Conservation (phyloP, 2,113 vertebrate species). For the Indicator indicator region DNA sequence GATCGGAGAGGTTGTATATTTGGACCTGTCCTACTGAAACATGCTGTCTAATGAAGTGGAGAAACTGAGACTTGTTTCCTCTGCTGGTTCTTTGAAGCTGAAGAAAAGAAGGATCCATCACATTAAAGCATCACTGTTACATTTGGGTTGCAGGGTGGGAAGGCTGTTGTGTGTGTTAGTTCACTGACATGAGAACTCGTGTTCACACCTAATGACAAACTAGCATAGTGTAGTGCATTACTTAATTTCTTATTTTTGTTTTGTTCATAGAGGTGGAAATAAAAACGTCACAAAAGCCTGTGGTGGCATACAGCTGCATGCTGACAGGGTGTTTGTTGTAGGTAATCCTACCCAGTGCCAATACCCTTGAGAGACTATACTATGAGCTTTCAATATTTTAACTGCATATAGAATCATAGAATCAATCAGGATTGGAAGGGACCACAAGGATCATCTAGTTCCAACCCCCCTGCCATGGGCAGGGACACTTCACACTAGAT, state of each 20-base stretch:
- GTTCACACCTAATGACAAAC: neutral
- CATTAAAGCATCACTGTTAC: neutral
- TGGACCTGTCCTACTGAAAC: neutral
- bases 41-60: neutral
- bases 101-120: neutral
- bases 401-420: neutral
- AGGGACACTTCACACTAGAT: too few species aligned
- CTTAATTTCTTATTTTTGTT: neutral
- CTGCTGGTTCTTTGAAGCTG: neutral
- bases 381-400: neutral
- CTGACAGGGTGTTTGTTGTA: neutral
- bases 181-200: neutral
- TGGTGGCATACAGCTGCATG: neutral
- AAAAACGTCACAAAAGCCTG: neutral
- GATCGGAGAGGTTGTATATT: neutral
- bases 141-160: neutral
- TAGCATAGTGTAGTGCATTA: neutral
- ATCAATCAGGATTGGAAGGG: too few species aligned
- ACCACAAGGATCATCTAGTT: too few species aligned
- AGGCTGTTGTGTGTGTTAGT: neutral
- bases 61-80: neutral
- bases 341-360: neutral
- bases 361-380: neutral
- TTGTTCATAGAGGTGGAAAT: neutral
- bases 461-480: too few species aligned